These are phyloP conservation scores for Akabosia matsudoensis DNA, from an alignment of 1,140 invertebrate species.

Conservation along the genomic window DNA sequence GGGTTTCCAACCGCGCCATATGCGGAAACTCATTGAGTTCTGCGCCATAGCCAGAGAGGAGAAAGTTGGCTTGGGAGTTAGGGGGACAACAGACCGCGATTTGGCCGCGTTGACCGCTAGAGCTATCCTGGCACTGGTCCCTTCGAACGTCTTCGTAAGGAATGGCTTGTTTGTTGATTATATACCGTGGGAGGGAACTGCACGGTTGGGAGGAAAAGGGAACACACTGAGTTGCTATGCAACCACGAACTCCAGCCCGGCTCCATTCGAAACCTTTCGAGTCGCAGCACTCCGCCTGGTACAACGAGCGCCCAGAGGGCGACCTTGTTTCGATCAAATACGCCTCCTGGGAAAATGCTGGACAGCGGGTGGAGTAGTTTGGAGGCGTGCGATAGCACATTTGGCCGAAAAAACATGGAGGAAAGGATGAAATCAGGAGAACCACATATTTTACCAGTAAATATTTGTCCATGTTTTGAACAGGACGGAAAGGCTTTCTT, in stretches of 20 bases:
- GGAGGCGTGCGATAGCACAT: too few species aligned
- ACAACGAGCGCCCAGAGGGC: neutral
- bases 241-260: neutral
- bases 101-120: neutral
- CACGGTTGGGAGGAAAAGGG: neutral
- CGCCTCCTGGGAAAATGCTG: too few species aligned
- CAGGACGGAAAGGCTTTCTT: too few species aligned
- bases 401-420: too few species aligned
- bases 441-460: too few species aligned
- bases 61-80: neutral
- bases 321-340: neutral
- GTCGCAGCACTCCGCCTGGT: neutral
- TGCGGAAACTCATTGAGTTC: conserved; percentile 4
- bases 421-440: too few species aligned
- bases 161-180: neutral
- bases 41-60: neutral
- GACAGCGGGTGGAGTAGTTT: too few species aligned
- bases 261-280: neutral
- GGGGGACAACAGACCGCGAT: neutral
- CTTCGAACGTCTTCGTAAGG: neutral
- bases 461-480: too few species aligned
- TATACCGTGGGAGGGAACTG: neutral
- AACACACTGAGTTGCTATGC: neutral
- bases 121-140: neutral
- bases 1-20: neutral